phyloP scores from a whole-genome alignment of 2,888 invertebrate species.

The Eilema caniola region DNA sequence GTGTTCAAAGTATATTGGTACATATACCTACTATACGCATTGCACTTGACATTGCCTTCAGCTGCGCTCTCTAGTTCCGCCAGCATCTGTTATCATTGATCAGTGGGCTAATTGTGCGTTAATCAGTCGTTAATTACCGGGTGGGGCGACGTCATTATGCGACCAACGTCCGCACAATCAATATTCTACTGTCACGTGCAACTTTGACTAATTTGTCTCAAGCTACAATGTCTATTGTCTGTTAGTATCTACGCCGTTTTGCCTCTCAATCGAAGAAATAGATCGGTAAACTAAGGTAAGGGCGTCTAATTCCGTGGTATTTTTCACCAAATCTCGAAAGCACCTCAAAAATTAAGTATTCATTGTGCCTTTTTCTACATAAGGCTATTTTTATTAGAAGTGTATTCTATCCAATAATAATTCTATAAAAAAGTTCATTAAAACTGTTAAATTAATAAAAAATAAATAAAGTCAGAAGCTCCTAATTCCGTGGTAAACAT shows the following conservation, averaged over 20 bases:
- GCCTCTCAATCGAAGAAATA: background rate
- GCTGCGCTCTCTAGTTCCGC: slow-evolving; percentile 34
- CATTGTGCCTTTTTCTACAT: too few relatives aligned
- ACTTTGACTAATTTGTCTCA: slow-evolving; percentile 66
- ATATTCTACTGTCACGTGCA: slow-evolving; percentile 60
- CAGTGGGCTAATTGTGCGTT: slow-evolving; percentile 73
- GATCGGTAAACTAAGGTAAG: too few relatives aligned
- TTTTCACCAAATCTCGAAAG: too few relatives aligned
- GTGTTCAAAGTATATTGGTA: background rate
- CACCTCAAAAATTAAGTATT: too few relatives aligned
- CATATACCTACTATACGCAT: background rate
- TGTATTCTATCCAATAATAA: too few relatives aligned
- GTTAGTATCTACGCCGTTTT: background rate
- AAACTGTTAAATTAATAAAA: too few relatives aligned
- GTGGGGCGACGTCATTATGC: slow-evolving; percentile 66
- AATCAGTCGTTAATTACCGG: slow-evolving; percentile 75
- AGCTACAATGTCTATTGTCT: slow-evolving; percentile 27
- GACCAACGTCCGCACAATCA: slow-evolving; percentile 46
- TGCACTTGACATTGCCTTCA: background rate
- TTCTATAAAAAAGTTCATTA: too few relatives aligned
- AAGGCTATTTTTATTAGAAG: too few relatives aligned
- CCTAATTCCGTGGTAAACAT: too few relatives aligned
- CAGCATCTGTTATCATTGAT: slow-evolving; percentile 68
- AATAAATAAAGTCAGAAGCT: too few relatives aligned
- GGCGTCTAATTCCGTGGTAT: too few relatives aligned